Evolutionary conservation across 2,888 invertebrate species (phyloP).

Genomic region (Pyralis farinalis): DNA sequence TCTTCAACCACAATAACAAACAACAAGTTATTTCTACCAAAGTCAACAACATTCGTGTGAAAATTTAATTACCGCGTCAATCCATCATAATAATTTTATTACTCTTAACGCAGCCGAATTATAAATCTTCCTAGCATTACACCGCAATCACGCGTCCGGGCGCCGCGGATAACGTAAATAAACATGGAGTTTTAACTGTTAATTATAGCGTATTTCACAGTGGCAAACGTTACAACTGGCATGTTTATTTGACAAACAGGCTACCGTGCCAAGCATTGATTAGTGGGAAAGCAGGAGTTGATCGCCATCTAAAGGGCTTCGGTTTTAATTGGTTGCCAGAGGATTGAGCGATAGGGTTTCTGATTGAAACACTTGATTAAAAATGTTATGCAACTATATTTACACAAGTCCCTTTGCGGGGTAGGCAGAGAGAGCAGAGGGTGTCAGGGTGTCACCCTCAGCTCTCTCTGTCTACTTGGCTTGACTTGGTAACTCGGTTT

Average conservation of each 20-base stretch:
- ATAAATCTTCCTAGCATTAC: conserved; percentile 33
- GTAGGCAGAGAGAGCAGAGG: too few relatives aligned
- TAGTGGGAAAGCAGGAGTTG: not conserved
- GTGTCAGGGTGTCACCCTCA: too few relatives aligned
- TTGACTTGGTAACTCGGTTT: too few relatives aligned
- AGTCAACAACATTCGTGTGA: conserved; percentile 1
- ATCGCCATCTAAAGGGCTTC: not conserved
- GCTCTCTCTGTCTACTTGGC: too few relatives aligned
- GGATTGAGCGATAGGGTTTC: too few relatives aligned
- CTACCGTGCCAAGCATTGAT: conserved; percentile 24
- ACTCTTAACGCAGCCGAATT: conserved; percentile 7
- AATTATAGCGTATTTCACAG: conserved; percentile 35
- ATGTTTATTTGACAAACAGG: conserved; percentile 36
- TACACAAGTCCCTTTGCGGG: too few relatives aligned
- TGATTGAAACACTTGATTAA: too few relatives aligned
- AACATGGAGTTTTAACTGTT: conserved; percentile 27
- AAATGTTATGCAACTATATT: too few relatives aligned
- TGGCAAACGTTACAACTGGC: conserved; percentile 31
- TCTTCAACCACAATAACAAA: not conserved
- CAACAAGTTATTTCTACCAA: not conserved
- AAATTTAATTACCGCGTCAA: conserved; percentile 7
- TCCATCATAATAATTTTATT: conserved; percentile 12
- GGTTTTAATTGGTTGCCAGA: not conserved
- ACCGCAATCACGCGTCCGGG: conserved; percentile 22
- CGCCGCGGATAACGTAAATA: conserved; percentile 29